phyloP scores from a whole-genome alignment of 2,888 invertebrate species.

The Troides oblongomaculatus region DNA sequence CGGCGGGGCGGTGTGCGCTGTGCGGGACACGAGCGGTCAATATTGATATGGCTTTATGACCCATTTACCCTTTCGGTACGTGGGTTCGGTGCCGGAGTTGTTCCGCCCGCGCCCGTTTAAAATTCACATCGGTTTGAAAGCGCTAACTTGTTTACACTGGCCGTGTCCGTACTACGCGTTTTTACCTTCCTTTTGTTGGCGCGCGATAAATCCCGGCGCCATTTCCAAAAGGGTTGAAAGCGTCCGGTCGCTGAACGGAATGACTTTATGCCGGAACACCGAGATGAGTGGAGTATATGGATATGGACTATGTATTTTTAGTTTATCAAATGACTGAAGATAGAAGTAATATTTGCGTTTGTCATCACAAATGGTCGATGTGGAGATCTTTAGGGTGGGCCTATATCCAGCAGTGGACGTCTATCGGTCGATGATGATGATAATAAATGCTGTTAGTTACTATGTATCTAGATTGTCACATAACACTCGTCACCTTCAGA shows the following conservation, averaged over 20 bases:
- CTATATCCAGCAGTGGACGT: too few species aligned
- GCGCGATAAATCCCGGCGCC: too few species aligned
- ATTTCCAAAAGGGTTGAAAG: not conserved
- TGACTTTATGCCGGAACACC: not conserved
- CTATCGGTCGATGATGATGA: too few species aligned
- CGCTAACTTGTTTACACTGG: constrained; percentile 52
- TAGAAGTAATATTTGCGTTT: too few species aligned
- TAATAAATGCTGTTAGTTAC: too few species aligned
- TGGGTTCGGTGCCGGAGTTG: constrained; percentile 54
- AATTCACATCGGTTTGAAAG: constrained; percentile 50
- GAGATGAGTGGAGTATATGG: too few species aligned
- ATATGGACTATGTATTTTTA: too few species aligned
- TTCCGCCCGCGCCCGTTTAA: constrained; percentile 59
- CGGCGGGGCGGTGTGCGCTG: constrained; percentile 53
- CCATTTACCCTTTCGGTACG: constrained; percentile 71
- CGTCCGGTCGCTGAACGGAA: not conserved
- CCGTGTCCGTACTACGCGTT: constrained; percentile 31
- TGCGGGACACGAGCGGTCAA: constrained; percentile 66
- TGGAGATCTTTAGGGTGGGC: too few species aligned
- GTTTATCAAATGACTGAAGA: too few species aligned
- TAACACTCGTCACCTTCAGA: too few species aligned
- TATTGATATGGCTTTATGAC: constrained; percentile 76
- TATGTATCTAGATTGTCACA: too few species aligned
- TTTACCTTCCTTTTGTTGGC: constrained; percentile 30
- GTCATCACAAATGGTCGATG: too few species aligned